phyloP scores from a whole-genome alignment of 2,888 invertebrate genomes.

The Oligia fasciuncula region DNA sequence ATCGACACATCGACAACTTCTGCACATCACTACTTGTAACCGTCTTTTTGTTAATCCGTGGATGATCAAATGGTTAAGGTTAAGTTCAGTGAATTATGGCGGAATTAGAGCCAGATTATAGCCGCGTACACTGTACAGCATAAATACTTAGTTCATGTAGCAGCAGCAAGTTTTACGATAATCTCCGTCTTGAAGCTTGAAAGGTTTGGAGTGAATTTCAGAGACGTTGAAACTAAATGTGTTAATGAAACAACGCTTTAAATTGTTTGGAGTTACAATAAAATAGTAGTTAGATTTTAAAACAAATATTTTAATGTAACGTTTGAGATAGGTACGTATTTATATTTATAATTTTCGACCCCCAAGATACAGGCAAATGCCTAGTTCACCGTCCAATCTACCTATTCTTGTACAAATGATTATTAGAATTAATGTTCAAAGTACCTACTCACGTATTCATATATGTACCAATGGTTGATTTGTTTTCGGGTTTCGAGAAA shows the following conservation, averaged over 20 bases:
- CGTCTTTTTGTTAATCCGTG: slow-evolving; percentile 62
- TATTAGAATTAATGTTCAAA: not conserved
- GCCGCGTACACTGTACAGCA: slow-evolving; percentile 23
- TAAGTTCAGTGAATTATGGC: slow-evolving; percentile 61
- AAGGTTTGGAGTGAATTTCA: slow-evolving; percentile 8
- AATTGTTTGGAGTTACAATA: not conserved
- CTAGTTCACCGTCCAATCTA: too few species aligned
- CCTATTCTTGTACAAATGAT: too few species aligned
- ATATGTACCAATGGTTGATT: not conserved
- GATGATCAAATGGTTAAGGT: slow-evolving; percentile 65
- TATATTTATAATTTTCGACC: not conserved
- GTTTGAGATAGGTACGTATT: not conserved
- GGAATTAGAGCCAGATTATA: slow-evolving; percentile 56
- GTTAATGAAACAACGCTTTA: not conserved
- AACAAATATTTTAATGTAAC: not conserved
- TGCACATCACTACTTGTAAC: slow-evolving; percentile 48
- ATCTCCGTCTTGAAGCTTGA: slow-evolving; percentile 28
- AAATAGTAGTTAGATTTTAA: not conserved
- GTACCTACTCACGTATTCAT: not conserved
- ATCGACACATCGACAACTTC: slow-evolving; percentile 8
- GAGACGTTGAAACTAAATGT: not conserved
- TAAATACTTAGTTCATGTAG: slow-evolving; percentile 51
- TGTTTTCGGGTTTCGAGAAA: not conserved
- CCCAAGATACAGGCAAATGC: too few species aligned
- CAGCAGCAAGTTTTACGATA: slow-evolving; percentile 32